Evolutionary conservation across 1,140 invertebrate genomes (phyloP).

Genomic region (Rhopalosiphum padi): DNA sequence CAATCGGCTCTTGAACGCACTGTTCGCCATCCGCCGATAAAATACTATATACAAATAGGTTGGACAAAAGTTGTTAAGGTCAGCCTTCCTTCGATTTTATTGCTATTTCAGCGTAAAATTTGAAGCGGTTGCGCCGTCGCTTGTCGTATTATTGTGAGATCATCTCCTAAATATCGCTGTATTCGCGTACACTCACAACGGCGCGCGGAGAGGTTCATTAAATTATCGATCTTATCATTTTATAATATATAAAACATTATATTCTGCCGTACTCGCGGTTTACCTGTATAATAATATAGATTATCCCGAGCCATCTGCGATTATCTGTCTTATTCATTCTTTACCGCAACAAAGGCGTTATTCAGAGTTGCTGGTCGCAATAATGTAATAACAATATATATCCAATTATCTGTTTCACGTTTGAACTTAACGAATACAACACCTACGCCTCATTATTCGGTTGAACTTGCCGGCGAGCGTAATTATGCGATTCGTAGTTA

Average conservation of each 20-base stretch:
- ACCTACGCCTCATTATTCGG: neutral
- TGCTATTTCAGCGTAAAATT: neutral
- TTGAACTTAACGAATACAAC: neutral
- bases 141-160: neutral
- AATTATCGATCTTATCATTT: neutral
- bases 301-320: neutral
- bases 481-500: neutral
- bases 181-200: neutral
- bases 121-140: too few species aligned
- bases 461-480: neutral
- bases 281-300: neutral
- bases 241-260: neutral
- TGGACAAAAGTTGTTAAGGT: neutral
- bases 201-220: neutral
- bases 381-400: neutral
- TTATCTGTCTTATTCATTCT: neutral
- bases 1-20: neutral
- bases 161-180: neutral
- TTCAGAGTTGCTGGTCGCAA: neutral
- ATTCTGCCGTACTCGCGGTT: too few species aligned
- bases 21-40: neutral
- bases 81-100: neutral
- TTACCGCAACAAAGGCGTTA: neutral
- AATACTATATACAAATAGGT: neutral
- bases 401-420: neutral